phyloP scores from a whole-genome alignment of 30 jellyfish, hydroid and myxozoan genomes.

The Hydra vulgaris region DNA sequence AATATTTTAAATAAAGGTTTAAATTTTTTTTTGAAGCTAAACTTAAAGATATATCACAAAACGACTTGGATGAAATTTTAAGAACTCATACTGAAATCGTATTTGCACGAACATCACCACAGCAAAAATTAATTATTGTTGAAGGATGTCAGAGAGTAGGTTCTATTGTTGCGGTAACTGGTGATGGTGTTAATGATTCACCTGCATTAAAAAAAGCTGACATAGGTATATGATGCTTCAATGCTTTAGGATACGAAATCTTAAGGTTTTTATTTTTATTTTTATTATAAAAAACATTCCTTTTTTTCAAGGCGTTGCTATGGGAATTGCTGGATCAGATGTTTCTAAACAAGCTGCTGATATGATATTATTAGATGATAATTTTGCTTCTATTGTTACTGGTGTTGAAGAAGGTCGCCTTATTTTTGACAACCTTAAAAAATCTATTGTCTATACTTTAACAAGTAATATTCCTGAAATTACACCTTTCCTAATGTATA shows the following conservation, averaged over 20 bases:
- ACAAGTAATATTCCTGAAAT: conserved; percentile 99
- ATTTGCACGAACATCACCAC: conserved; percentile 99
- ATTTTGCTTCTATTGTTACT: conserved; percentile 95
- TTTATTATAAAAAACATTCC: too few relatives aligned
- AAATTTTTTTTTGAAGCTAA: conserved; percentile 11
- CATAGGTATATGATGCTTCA: conserved; percentile 84
- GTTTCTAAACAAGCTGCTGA: conserved; percentile 99
- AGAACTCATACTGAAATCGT: conserved; percentile 87
- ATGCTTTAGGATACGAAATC: too few relatives aligned
- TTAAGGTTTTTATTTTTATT: too few relatives aligned
- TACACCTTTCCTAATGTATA: conserved; percentile 91
- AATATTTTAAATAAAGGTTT: too few relatives aligned
- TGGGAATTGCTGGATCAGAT: conserved; percentile 99
- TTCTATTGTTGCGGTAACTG: conserved; percentile 99
- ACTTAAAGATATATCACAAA: conserved; percentile 49
- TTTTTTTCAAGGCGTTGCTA: conserved; percentile 82
- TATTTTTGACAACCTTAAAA: conserved; percentile 95
- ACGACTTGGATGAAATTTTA: conserved; percentile 66
- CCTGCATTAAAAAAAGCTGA: conserved; percentile 99
- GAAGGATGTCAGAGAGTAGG: conserved; percentile 99
- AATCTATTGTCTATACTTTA: conserved; percentile 96
- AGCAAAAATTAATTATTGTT: conserved; percentile 94
- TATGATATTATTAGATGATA: conserved; percentile 96
- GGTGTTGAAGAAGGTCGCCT: conserved; percentile 99
- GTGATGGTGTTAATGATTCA: conserved; percentile 99